These are phyloP conservation scores for Pterois miles DNA, from an alignment of 2,797 vertebrate species.

Conservation along the genomic window DNA sequence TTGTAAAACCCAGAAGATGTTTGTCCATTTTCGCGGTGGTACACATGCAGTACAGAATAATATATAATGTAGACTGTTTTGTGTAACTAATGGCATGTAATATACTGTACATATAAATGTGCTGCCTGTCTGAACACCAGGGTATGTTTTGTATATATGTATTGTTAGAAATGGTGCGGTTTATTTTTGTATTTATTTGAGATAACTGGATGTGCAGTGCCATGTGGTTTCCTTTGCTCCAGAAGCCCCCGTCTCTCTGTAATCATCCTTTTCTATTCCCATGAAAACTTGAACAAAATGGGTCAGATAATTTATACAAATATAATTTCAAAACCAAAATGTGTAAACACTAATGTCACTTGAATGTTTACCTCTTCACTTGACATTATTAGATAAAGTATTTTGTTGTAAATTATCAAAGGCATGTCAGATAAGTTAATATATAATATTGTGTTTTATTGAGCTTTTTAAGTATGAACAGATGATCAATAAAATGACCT, in stretches of 20 bases:
- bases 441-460: conserved; percentile 23
- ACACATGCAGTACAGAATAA: conserved; percentile 76
- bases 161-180: conserved; percentile 90
- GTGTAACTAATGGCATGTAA: conserved; percentile 91
- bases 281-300: conserved; percentile 9
- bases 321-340: conserved; percentile 26
- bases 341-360: conserved; percentile 20
- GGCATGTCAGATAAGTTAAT: conserved; percentile 34
- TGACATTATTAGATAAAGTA: conserved; percentile 1
- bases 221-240: conserved; percentile 81
- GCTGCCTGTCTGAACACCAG: conserved; percentile 87
- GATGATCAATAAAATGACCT: conserved; percentile 6
- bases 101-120: conserved; percentile 90
- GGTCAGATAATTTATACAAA: conserved; percentile 4
- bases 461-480: conserved; percentile 9
- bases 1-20: conserved; percentile 85
- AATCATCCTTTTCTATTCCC: conserved; percentile 1
- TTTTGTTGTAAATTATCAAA: conserved; percentile 38
- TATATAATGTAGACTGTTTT: conserved; percentile 78
- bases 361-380: conserved; percentile 25
- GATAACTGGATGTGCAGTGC: conserved; percentile 81
- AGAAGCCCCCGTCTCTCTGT: conserved; percentile 44
- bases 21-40: conserved; percentile 85
- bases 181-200: conserved; percentile 90
- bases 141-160: conserved; percentile 94